A percentile compares a stretch with the other conserved stretches of the same genome.
phyloP scores from a whole-genome alignment of 1,140 invertebrate species.

The Macrocentrus cingulum region DNA sequence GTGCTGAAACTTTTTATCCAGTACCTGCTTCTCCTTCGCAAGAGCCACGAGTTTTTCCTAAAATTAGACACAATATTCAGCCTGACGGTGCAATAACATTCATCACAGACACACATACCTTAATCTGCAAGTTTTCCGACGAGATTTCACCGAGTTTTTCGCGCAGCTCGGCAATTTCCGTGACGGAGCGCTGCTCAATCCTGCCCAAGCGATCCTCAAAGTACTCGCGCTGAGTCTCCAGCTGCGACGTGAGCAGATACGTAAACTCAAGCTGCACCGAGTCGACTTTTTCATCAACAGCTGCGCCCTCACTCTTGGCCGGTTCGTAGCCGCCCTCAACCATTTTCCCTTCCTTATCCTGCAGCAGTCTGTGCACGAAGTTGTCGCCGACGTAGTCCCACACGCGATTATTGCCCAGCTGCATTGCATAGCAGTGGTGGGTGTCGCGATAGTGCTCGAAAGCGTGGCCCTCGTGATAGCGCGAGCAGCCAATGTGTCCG shows the following conservation, averaged over 20 bases:
- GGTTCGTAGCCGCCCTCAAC: constrained; percentile 67
- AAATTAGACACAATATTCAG: too few relatives aligned
- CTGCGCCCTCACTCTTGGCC: constrained; percentile 51
- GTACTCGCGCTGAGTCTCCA: constrained; percentile 91
- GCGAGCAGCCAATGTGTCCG: constrained; percentile 92
- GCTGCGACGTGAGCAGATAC: constrained; percentile 93
- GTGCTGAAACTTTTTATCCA: constrained; percentile 69
- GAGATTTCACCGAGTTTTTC: constrained; percentile 55
- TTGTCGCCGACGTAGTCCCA: constrained; percentile 98
- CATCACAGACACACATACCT: constrained; percentile 34
- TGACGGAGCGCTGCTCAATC: constrained; percentile 60
- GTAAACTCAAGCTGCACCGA: constrained; percentile 94
- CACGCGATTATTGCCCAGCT: constrained; percentile 92
- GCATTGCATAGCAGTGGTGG: constrained; percentile 95
- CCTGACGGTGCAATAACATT: background rate
- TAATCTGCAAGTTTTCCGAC: constrained; percentile 51
- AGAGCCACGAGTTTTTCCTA: constrained; percentile 54
- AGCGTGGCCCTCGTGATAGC: constrained; percentile 71
- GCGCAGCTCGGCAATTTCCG: constrained; percentile 60
- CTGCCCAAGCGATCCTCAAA: constrained; percentile 83
- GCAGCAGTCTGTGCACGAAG: constrained; percentile 94
- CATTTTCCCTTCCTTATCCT: constrained; percentile 98
- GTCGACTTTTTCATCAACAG: constrained; percentile 85
- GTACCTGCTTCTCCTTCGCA: constrained; percentile 66
- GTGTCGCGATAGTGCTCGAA: constrained; percentile 90